Percentiles rank a stretch among this genome's conserved stretches.
Conservation (phyloP, 2,888 invertebrate genomes). For the Gymnoscelis rufifasciata region DNA sequence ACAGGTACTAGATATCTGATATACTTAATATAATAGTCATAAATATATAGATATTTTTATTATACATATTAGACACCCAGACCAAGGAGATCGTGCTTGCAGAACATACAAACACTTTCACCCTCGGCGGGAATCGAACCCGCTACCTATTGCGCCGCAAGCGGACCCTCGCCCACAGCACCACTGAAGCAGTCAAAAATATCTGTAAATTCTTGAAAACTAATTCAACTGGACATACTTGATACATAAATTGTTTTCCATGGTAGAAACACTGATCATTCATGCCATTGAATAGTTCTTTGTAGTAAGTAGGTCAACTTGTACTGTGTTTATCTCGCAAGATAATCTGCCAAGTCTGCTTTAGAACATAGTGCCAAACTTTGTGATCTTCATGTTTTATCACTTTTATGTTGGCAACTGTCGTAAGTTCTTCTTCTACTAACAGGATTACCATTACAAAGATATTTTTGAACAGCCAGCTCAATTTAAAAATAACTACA, state of each 20-base stretch:
- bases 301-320: slow-evolving; percentile 31
- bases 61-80: no score
- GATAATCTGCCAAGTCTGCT: slow-evolving; percentile 31
- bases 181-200: no score
- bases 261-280: slow-evolving; percentile 16
- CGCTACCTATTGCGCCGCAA: no score
- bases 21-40: no score
- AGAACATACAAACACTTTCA: no score
- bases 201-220: no score
- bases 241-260: slow-evolving; percentile 4
- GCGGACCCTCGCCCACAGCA: no score
- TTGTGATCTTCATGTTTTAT: slow-evolving; percentile 25
- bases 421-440: slow-evolving; percentile 13
- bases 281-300: slow-evolving; percentile 42
- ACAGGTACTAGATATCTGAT: no score
- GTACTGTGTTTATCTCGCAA: slow-evolving; percentile 25
- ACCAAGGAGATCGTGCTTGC: no score
- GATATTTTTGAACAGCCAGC: slow-evolving; percentile 7
- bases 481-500: slow-evolving; percentile 1
- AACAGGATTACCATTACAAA: slow-evolving; percentile 10
- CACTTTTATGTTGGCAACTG: slow-evolving; percentile 25
- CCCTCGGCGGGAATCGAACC: no score
- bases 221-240: neutral
- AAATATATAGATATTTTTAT: no score
- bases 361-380: slow-evolving; percentile 30